Evolutionary conservation across 2,113 vertebrate species (phyloP), one percentile per base, ranked within the genome.

Genomic region (Semnopithecus entellus): DNA sequence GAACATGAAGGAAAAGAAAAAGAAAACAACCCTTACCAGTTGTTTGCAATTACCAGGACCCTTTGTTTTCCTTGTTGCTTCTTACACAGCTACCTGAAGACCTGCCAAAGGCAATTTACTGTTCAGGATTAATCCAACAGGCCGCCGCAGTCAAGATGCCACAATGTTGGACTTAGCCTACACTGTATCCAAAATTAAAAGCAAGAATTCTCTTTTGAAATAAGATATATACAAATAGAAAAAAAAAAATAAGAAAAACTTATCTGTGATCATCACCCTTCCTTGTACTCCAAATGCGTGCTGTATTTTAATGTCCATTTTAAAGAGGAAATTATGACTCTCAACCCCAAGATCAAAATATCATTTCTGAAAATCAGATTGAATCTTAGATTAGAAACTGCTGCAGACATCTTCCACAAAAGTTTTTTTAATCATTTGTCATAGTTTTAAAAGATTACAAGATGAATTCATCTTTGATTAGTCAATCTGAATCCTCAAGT

Each of bases 201-300:
- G 75, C 40, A 89, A 79, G 12, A 92, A 61, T 79, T 48, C 48
- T 35, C 35, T 88, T 81, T 94, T 91, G 72, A 96, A 78, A 87
- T 68, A 81, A 91, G 40, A 80, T 55, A n/a, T 16, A 55, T 16
- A 88, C 35, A 52, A 50, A 82, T 20, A 59, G 72, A 78, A 84
- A 83, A 89, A 83, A 89, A 68, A 78, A 30, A 50, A 48, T 11
- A 14, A 59, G 8, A 45, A 52, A 87, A 59, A n/a, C 30, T 55
- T 52, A 66, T 23, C 38, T 59, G 48, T 40, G 17, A 17, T n/a
- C 50, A 27, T 82, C 79, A 88, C 48, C 30, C 30, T 95, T 95
- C 6, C 20, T 90, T 84, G 73, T 18, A 86, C 18, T 38, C 57
- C 27, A 94, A 55, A 45, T 75, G 13, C 38, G 72, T 91, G 11